Percentiles rank a stretch among this genome's conserved stretches.
phyloP scores from a whole-genome alignment of 37 sponge, comb jelly and placozoan genomes.

The Axinella damicornis region DNA sequence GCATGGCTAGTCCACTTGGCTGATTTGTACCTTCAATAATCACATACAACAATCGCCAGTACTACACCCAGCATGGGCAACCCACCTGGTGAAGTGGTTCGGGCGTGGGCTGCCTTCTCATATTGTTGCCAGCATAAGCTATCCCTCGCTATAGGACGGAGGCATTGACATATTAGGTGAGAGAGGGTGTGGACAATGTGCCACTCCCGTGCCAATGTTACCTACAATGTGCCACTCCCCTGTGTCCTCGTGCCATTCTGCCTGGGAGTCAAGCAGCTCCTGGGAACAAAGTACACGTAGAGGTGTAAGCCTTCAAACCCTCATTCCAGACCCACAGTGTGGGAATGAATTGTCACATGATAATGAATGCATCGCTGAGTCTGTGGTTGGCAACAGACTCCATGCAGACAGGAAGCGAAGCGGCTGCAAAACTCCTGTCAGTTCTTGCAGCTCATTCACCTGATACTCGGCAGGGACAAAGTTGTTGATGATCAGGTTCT shows the following conservation, averaged over 20 bases:
- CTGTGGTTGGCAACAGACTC: too few species aligned
- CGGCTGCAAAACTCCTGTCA: too few species aligned
- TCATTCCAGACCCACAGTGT: too few species aligned
- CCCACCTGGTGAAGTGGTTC: neutral
- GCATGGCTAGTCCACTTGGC: too few species aligned
- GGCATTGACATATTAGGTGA: neutral
- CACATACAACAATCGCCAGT: neutral
- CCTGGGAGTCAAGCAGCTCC: conserved; percentile 76
- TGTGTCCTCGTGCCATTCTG: conserved; percentile 92
- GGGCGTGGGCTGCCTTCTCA: conserved; percentile 67
- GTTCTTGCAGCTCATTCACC: too few species aligned
- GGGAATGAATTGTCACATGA: too few species aligned
- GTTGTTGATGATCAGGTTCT: conserved; percentile 76
- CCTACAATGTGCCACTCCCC: conserved; percentile 98
- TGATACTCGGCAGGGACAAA: conserved; percentile 89
- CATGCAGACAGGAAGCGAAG: too few species aligned
- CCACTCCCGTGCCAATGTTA: neutral
- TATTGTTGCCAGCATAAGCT: conserved; percentile 98
- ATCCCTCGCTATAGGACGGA: conserved; percentile 69
- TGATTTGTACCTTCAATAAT: too few species aligned
- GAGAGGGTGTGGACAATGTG: neutral
- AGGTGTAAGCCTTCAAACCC: too few species aligned
- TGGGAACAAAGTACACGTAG: neutral
- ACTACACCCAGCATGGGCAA: neutral
- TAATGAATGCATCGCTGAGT: too few species aligned